Percentiles rank a stretch among this genome's conserved stretches.
These are phyloP conservation scores for Platyura marginata DNA, from an alignment of 1,140 invertebrate genomes.

Conservation along the genomic window DNA sequence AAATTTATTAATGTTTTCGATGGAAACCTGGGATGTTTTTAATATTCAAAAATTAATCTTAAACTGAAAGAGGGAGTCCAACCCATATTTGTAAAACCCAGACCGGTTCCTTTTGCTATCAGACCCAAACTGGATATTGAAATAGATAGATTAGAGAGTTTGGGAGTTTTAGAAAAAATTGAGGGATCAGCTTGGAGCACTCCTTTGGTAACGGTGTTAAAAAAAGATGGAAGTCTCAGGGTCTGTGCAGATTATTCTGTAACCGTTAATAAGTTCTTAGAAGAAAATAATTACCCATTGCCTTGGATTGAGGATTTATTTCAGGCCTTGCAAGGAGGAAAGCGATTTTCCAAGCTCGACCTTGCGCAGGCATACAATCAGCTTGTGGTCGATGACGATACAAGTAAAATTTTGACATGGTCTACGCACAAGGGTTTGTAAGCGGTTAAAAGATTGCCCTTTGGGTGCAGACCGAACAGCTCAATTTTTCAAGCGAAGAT, in stretches of 20 bases:
- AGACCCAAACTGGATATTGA: neutral
- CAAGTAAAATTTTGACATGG: constrained; percentile 12
- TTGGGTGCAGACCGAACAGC: constrained; percentile 25
- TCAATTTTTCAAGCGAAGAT: constrained; percentile 23
- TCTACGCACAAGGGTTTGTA: constrained; percentile 26
- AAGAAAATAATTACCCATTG: constrained; percentile 23
- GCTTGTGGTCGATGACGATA: constrained; percentile 13
- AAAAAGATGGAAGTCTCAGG: constrained; percentile 19
- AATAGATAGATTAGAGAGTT: neutral
- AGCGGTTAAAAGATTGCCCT: constrained; percentile 25
- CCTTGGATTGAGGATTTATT: constrained; percentile 24
- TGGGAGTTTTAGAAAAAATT: constrained; percentile 5
- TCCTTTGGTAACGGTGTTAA: constrained; percentile 23
- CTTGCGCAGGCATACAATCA: constrained; percentile 17
- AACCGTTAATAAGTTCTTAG: constrained; percentile 15
- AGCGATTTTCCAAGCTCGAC: constrained; percentile 14
- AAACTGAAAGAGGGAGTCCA: neutral
- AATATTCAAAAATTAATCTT: neutral
- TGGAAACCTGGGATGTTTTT: neutral
- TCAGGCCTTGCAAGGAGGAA: constrained; percentile 12
- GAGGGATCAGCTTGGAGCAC: constrained; percentile 9
- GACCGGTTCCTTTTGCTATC: neutral
- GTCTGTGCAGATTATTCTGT: constrained; percentile 26
- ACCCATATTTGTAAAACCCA: neutral
- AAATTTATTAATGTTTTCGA: neutral